Base-by-base conservation (phyloP, 2,113 vertebrate species). In the Xyrauchen texanus region DNA sequence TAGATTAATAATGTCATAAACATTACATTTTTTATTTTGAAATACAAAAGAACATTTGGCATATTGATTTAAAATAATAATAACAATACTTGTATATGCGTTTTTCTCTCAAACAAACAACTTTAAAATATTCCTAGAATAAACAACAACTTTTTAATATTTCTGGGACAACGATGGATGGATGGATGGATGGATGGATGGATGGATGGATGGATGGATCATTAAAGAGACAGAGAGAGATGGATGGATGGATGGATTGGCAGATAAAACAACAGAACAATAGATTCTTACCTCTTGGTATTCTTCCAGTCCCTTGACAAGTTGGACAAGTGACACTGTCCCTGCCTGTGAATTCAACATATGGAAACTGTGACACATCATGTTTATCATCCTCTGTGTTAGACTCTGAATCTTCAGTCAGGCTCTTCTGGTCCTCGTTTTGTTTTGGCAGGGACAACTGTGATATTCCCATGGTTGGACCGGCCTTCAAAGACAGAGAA, bases 261-360 rank as follows among this genome's bases (percentile, higher is more conserved):
- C 3, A 34, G 21, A 34, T 34, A 34, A 34, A 34, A 34, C 21
- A 7, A 63, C 5, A 42, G 6, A 11, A 5, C 8, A 11, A 16
- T 8, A 3, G 47, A 6, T 6, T n/a, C 69, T 80, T 90, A 98
- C 98, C 97, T 89, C 96, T 90, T 45, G 98, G 98, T 87, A 98
- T 99, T 82, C 98, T 91, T 77, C 98, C 97, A 0, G 98, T 99
- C 82, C 97, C 98, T 89, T 99, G 97, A 85, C 97, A 99, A 0
- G 95, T 97, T 1, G 96, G 97, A 80, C 97, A 99, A 1, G 98
- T 99, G 72, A 98, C 95, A 0, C 97, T 98, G 88, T 99, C 98
- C 85, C 95, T 93, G 55, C 98, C 97, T 0, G 98, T 99, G 78
- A 99, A 99, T 87, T 99, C 98, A 89, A 99, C 96, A 0, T 99